Conservation (phyloP, 2,113 vertebrate genomes). For the Eolophus roseicapilla region DNA sequence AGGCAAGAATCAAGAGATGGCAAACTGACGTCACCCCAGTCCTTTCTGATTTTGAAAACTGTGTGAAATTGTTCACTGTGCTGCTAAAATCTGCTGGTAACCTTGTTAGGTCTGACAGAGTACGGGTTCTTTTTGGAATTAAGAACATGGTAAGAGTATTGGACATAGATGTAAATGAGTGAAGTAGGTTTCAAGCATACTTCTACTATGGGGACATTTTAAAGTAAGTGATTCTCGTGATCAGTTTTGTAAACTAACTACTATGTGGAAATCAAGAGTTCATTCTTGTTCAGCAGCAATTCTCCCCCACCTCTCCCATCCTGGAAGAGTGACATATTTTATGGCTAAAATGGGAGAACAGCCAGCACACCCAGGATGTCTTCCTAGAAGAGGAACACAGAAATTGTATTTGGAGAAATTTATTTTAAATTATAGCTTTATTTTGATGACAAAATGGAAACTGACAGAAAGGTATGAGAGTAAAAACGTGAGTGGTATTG, state of each 20-base stretch:
- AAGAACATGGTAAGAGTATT: background rate
- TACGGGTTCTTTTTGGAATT: slow-evolving; percentile 7
- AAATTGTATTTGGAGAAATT: slow-evolving; percentile 19
- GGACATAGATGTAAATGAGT: background rate
- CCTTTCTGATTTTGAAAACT: background rate
- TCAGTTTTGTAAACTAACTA: background rate
- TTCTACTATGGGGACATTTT: background rate
- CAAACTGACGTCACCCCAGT: background rate
- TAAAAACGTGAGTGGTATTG: background rate
- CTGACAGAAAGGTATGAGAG: background rate
- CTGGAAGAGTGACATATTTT: background rate
- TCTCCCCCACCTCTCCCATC: background rate
- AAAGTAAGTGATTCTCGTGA: background rate
- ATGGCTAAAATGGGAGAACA: slow-evolving; percentile 22
- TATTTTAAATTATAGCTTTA: background rate
- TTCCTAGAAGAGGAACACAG: slow-evolving; percentile 9
- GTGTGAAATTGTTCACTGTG: background rate
- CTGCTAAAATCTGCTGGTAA: slow-evolving; percentile 39
- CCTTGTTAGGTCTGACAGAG: background rate
- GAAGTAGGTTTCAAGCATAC: background rate
- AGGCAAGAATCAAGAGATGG: background rate
- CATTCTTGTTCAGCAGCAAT: background rate
- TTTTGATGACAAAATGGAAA: slow-evolving; percentile 32
- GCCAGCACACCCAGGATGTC: background rate
- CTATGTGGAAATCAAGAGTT: background rate